Base-by-base conservation (phyloP, 2,113 vertebrate genomes). In the Ptychochromis oligacanthus region DNA sequence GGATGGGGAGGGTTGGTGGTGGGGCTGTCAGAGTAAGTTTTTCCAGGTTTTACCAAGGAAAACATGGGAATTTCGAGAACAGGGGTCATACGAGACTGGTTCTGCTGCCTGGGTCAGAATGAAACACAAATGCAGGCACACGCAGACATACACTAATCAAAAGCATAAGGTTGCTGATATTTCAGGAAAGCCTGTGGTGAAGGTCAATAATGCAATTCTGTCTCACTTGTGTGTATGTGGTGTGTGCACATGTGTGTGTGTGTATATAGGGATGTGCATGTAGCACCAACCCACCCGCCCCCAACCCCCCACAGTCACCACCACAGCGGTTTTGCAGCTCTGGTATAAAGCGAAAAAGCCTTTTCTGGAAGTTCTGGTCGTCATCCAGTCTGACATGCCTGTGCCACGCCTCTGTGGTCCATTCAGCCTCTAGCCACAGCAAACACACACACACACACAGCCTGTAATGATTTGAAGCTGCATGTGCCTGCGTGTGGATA, bases 1-100 rank as follows among this genome's bases (percentile, higher is more conserved):
- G 65, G 81, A 79, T 82, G 84, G 49, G 64, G 38, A 52, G 74
- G 46, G 61, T 65, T 49, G 65, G 10, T 43, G 0, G 85, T 55
- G 72, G 58, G 80, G 85, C 43, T 80, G 80, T 86, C 75, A 46
- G 82, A 79, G 81, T 90, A 90, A 86, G 87, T 93, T 91, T 90
- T 93, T 93, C 86, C 91, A 93, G 92, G 91, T 95, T 93, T 91
- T 81, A 93, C 81, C 62, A 87, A 91, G 88, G 83, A 93, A 93
- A 91, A 87, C 80, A 77, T 85, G 79, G 86, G 79, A 79, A 80
- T 89, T 85, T 90, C 75, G 85, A 81, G 80, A 84, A 79, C 13
- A 64, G 75, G 83, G 90, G 80, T 89, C 88, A 88, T 74, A 81
- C 15, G 60, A 88, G 87, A 91, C 80, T 65, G 75, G 34, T 72